Conservation (phyloP, 2,888 invertebrate species). For the Caenorhabditis plicata region DNA sequence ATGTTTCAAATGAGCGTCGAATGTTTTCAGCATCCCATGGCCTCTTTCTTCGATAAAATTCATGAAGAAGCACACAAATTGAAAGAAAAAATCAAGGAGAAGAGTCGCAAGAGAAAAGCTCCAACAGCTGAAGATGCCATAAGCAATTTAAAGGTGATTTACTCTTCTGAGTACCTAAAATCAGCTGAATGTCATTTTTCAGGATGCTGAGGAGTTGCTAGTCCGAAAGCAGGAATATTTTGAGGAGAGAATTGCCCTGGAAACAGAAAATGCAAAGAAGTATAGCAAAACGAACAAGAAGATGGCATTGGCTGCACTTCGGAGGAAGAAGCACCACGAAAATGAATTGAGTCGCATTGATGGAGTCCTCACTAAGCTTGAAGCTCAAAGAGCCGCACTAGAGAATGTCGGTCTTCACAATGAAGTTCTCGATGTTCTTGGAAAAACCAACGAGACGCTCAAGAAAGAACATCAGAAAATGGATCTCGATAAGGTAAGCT, state of each 20-base stretch:
- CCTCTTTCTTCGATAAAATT: constrained; percentile 31
- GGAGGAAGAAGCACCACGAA: constrained; percentile 47
- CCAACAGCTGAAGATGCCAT: constrained; percentile 45
- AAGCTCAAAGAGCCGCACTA: constrained; percentile 44
- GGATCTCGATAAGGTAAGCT: constrained; percentile 47
- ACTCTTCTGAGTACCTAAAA: neutral
- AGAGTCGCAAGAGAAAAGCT: constrained; percentile 37
- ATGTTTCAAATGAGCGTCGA: too few species aligned
- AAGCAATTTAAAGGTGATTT: constrained; percentile 24
- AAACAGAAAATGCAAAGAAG: constrained; percentile 40
- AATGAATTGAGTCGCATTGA: constrained; percentile 37
- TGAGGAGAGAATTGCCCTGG: constrained; percentile 42
- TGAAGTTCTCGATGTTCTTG: constrained; percentile 47
- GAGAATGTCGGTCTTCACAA: constrained; percentile 48
- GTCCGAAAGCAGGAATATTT: constrained; percentile 44
- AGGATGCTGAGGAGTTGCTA: constrained; percentile 44
- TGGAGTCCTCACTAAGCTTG: constrained; percentile 43
- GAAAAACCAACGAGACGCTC: constrained; percentile 40
- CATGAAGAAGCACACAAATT: constrained; percentile 31
- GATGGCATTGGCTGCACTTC: constrained; percentile 43
- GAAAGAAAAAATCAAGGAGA: constrained; percentile 36
- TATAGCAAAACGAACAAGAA: constrained; percentile 44
- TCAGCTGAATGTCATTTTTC: neutral
- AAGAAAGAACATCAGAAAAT: constrained; percentile 44
- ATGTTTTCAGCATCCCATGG: too few species aligned